These are phyloP conservation scores for Tetranychus cinnabarinus DNA, from an alignment of 1,140 invertebrate species.

Conservation along the genomic window DNA sequence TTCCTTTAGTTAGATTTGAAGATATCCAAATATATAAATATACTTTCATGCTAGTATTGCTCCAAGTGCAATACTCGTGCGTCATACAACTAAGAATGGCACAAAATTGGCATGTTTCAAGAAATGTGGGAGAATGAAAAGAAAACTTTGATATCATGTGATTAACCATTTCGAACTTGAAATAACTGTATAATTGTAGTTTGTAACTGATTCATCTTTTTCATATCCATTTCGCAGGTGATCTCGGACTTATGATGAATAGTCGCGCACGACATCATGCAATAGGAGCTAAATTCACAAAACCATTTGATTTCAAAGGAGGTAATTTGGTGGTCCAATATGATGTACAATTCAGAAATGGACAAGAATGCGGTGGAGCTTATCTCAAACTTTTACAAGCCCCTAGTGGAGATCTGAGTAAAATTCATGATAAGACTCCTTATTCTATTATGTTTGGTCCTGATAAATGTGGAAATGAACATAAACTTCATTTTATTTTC, in stretches of 20 bases:
- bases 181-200: neutral
- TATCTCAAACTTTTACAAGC: constrained; percentile 70
- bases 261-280: constrained; percentile 82
- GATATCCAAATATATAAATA: too few species aligned
- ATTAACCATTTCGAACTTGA: too few species aligned
- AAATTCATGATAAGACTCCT: constrained; percentile 83
- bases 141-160: too few species aligned
- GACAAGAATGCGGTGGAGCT: constrained; percentile 93
- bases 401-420: constrained; percentile 39
- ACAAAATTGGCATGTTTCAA: neutral
- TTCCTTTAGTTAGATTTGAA: too few species aligned
- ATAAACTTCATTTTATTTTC: constrained; percentile 95
- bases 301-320: constrained; percentile 57
- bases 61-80: too few species aligned
- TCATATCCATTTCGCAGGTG: neutral
- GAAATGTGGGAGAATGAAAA: too few species aligned
- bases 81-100: too few species aligned
- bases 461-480: constrained; percentile 90
- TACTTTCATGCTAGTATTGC: too few species aligned
- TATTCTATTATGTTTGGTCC: constrained; percentile 99
- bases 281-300: constrained; percentile 52
- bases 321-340: constrained; percentile 75
- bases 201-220: neutral
- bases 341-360: constrained; percentile 48
- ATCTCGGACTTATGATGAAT: constrained; percentile 3